Evolutionary conservation across 2,888 invertebrate genomes (phyloP).

Genomic region (Euclidia mi): DNA sequence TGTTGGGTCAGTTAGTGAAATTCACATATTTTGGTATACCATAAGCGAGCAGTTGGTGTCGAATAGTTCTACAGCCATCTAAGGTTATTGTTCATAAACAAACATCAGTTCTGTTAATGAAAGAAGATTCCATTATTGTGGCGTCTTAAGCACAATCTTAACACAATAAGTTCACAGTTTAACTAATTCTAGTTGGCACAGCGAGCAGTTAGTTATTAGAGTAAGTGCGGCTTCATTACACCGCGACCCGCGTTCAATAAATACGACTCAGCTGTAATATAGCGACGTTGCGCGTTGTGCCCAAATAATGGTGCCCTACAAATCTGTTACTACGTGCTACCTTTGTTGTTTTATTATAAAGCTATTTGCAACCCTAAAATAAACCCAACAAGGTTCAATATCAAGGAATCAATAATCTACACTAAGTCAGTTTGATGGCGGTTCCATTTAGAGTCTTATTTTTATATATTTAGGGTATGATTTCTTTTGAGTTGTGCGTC

Average conservation of each 20-base stretch:
- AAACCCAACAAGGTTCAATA: background rate
- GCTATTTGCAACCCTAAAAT: slow-evolving; percentile 7
- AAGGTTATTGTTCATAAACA: too few species aligned
- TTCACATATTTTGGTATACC: too few species aligned
- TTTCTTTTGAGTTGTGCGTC: slow-evolving; percentile 7
- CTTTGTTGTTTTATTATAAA: slow-evolving; percentile 21
- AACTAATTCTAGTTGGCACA: background rate
- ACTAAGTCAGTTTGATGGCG: slow-evolving; percentile 5
- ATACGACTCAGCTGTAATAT: too few species aligned
- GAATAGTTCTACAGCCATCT: too few species aligned
- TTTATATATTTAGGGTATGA: slow-evolving; percentile 11
- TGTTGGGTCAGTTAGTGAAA: too few species aligned
- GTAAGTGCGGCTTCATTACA: too few species aligned
- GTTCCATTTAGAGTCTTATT: slow-evolving; percentile 18
- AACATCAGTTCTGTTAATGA: too few species aligned
- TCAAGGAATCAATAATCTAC: background rate
- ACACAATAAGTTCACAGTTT: background rate
- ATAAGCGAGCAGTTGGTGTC: too few species aligned
- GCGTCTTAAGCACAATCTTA: background rate
- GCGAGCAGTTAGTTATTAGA: slow-evolving; percentile 4
- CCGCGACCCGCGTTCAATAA: too few species aligned
- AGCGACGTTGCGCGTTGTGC: slow-evolving; percentile 27
- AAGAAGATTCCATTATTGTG: too few species aligned
- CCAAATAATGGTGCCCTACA: slow-evolving; percentile 31
- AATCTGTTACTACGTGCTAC: slow-evolving; percentile 26